Percentiles rank a stretch among this genome's conserved stretches.
Conservation (phyloP, 2,113 vertebrate species). For the Pungitius pungitius region DNA sequence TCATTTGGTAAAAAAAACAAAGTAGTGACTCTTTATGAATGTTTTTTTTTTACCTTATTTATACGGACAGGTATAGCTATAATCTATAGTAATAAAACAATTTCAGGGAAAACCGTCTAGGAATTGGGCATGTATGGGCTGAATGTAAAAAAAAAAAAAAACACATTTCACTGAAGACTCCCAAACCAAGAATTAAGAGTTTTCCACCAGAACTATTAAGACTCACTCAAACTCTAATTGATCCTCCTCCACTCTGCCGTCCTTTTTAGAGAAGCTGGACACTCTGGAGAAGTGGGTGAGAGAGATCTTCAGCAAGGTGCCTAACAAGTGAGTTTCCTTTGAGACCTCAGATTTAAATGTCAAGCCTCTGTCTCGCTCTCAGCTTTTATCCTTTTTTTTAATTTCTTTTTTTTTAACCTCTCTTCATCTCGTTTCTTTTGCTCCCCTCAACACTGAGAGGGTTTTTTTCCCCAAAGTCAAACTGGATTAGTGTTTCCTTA, state of each 20-base stretch:
- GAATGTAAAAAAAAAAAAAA: not conserved
- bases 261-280: conserved; percentile 89
- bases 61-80: not conserved
- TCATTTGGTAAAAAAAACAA: not conserved
- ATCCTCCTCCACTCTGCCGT: conserved; percentile 38
- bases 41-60: not conserved
- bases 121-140: not conserved
- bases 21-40: not conserved
- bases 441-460: conserved; percentile 34
- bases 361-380: conserved; percentile 38
- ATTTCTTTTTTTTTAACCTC: conserved; percentile 3
- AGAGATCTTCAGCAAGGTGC: conserved; percentile 95
- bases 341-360: conserved; percentile 59
- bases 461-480: conserved; percentile 25
- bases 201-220: conserved; percentile 30
- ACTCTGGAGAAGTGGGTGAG: conserved; percentile 96
- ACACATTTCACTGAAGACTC: not conserved
- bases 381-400: not conserved
- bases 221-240: conserved; percentile 42
- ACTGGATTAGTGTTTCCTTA: conserved; percentile 35
- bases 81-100: not conserved
- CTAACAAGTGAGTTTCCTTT: conserved; percentile 90
- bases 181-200: not conserved
- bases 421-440: not conserved
- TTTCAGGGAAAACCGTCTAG: not conserved